These are phyloP conservation scores for Amphiura filiformis DNA, from an alignment of 35 echinoderm and acorn worm species.

Conservation along the genomic window DNA sequence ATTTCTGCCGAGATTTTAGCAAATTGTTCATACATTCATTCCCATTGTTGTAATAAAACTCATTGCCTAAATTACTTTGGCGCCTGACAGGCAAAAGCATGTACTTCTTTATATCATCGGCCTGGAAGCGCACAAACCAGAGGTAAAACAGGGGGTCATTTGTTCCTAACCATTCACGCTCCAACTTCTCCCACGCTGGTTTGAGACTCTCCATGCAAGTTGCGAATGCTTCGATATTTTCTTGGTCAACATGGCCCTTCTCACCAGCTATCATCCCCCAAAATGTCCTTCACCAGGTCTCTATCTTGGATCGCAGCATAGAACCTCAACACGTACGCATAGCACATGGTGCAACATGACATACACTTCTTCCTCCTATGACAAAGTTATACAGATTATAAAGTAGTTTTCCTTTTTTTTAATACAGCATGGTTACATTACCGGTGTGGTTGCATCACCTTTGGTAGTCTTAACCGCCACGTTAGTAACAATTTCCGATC, in stretches of 20 bases:
- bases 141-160: background rate
- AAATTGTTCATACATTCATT: background rate
- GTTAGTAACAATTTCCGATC: too few relatives aligned
- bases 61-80: background rate
- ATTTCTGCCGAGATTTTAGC: too few relatives aligned
- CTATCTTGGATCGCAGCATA: too few relatives aligned
- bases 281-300: background rate
- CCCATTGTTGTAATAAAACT: background rate
- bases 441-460: too few relatives aligned
- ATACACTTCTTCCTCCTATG: too few relatives aligned
- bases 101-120: background rate
- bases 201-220: background rate
- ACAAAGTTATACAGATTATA: too few relatives aligned
- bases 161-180: background rate
- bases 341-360: too few relatives aligned
- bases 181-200: slow-evolving; percentile 2
- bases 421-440: too few relatives aligned
- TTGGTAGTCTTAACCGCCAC: too few relatives aligned
- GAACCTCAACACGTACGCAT: too few relatives aligned
- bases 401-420: too few relatives aligned
- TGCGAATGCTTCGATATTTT: slow-evolving; percentile 7
- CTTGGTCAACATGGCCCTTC: background rate
- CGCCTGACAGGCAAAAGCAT: slow-evolving; percentile 6
- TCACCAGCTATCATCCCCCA: background rate
- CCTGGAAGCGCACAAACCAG: background rate